Conservation (phyloP, 2,113 vertebrate species). For the Rhabdomys dilectus region DNA sequence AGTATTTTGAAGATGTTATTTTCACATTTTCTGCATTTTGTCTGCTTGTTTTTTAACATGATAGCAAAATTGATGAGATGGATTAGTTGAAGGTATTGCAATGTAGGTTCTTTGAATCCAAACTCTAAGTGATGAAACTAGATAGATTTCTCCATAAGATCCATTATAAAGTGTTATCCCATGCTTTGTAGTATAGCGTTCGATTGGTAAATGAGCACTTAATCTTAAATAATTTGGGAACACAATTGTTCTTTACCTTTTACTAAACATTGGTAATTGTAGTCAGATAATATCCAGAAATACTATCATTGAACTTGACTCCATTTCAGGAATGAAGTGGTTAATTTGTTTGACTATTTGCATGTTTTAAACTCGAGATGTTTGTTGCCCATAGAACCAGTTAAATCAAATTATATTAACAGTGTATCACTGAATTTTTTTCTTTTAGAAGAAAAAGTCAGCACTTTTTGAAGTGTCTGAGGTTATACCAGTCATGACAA, state of each 20-base stretch:
- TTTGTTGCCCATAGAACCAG: not conserved
- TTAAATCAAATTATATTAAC: not conserved
- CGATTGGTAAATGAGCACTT: not conserved
- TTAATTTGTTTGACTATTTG: not conserved
- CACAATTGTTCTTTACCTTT: not conserved
- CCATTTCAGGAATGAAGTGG: not conserved
- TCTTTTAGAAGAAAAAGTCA: constrained; percentile 96
- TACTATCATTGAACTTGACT: constrained; percentile 11
- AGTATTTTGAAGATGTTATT: not conserved
- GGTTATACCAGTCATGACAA: constrained; percentile 99
- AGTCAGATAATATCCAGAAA: not conserved
- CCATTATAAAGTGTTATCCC: not conserved
- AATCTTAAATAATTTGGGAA: constrained; percentile 31
- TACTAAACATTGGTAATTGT: constrained; percentile 34
- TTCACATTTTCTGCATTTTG: not conserved
- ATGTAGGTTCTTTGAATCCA: not conserved
- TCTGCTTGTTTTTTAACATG: not conserved
- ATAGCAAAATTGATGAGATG: not conserved
- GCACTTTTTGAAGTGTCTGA: constrained; percentile 99
- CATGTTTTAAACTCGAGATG: constrained; percentile 14
- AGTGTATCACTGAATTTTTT: not conserved
- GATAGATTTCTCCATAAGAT: not conserved
- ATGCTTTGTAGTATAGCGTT: not conserved
- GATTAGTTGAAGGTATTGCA: not conserved
- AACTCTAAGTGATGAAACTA: not conserved